Conservation (phyloP, 2,888 invertebrate genomes). For the Incurvaria masculella region DNA sequence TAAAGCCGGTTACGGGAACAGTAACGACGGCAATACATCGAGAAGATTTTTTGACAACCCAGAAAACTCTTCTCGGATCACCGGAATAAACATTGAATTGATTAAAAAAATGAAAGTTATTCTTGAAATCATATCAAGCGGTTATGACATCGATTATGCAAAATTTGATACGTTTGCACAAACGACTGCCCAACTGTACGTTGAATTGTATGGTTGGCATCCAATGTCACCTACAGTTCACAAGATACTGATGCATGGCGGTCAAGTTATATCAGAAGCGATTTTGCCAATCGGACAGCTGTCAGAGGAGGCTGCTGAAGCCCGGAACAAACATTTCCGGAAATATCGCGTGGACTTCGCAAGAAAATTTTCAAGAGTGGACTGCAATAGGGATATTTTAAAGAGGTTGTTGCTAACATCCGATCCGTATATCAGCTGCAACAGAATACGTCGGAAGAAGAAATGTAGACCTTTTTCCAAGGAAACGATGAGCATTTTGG, state of each 20-base stretch:
- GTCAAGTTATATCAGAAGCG: conserved; percentile 16
- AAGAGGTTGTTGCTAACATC: conserved; percentile 16
- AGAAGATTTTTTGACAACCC: conserved; percentile 18
- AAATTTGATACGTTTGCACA: conserved; percentile 5
- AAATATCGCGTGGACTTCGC: conserved; percentile 12
- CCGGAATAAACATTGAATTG: conserved; percentile 18
- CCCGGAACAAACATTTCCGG: conserved; percentile 18
- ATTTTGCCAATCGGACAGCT: conserved; percentile 19
- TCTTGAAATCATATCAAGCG: conserved; percentile 11
- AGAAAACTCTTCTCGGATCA: conserved; percentile 19
- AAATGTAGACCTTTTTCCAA: no score
- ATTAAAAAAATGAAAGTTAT: conserved; percentile 12
- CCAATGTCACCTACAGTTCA: conserved; percentile 21
- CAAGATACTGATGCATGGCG: conserved; percentile 19
- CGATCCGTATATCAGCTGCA: conserved; percentile 7
- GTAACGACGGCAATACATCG: conserved; percentile 22
- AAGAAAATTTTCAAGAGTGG: conserved; percentile 15
- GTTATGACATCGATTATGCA: conserved; percentile 9
- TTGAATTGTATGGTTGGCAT: conserved; percentile 19
- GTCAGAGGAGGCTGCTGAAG: conserved; percentile 19
- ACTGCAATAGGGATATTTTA: conserved; percentile 14
- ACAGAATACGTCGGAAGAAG: no score
- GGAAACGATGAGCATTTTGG: no score
- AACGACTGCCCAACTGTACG: conserved; percentile 17
- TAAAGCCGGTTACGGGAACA: conserved; percentile 20